A percentile compares a stretch with the other conserved stretches of the same genome.
Conservation (phyloP, 2,113 vertebrate species). For the Notarius quadriscutis region DNA sequence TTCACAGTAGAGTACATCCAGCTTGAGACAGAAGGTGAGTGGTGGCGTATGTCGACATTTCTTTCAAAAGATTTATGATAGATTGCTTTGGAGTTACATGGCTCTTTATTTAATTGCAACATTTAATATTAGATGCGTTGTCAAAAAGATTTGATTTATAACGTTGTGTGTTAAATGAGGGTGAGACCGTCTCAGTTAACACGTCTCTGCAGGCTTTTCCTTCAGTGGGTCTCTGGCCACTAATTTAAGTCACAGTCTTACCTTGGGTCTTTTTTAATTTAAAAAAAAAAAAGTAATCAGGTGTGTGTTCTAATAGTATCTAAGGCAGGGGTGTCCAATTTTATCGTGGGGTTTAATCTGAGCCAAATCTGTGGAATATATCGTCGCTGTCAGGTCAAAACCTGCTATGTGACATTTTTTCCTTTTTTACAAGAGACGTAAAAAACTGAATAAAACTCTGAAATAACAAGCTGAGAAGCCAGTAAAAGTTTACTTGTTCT, state of each 20-base stretch:
- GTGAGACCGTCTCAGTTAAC: background rate
- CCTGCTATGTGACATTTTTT: no score
- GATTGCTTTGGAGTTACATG: background rate
- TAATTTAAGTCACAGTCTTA: background rate
- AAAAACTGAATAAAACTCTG: no score
- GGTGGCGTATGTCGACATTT: background rate
- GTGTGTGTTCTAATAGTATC: background rate
- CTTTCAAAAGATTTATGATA: background rate
- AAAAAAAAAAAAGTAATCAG: background rate
- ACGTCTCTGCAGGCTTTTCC: background rate
- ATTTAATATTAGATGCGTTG: background rate
- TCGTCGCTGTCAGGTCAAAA: no score
- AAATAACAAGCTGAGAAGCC: no score
- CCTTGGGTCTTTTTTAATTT: no score
- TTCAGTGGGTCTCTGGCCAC: background rate
- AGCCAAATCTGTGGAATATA: no score
- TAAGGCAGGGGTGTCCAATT: background rate
- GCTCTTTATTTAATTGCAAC: background rate
- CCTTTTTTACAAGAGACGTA: no score
- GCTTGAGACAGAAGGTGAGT: constrained; percentile 87
- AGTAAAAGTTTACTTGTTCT: no score
- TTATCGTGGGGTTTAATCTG: background rate
- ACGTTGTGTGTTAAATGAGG: background rate
- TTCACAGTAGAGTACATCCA: constrained; percentile 89
- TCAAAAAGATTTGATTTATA: background rate